Evolutionary conservation across 2,113 vertebrate species (phyloP), one percentile per base, ranked within the genome.

Genomic region (Chaetorhynchus papuensis): DNA sequence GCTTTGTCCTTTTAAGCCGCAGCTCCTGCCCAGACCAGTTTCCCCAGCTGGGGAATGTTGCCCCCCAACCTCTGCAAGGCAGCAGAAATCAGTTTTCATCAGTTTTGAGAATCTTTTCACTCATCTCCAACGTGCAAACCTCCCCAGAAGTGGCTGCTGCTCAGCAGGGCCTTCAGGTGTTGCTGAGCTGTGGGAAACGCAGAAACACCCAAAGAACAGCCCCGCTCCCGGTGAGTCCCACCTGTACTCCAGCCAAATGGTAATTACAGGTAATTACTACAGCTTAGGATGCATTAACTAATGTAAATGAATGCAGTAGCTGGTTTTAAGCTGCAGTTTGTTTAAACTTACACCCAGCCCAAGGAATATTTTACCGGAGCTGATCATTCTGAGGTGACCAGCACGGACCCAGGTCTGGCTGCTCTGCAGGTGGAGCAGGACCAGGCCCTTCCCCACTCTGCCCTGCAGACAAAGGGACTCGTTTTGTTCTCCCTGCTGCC

Each of bases 21-120:
- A 54, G 44, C 53, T 31, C 0, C 54, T 31, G 14, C 26, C 49
- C 26, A 5, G 41, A 23, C 3, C 57, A 1, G 35, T 0, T 0
- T 42, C 41, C 18, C 16, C 11, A 1, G 6, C 0, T 8, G 42
- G 24, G 39, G n/a, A 41, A 1, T 3, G 6, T 3, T 24, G 10
- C 1, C 11, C 23, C 47, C 1, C 1, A 0, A 3, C 7, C 8
- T 4, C 15, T 56, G 41, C 37, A 4, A 18, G 49, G 9, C 41
- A 26, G 30, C 19, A 65, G 5, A 2, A 14, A 47, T 4, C 5
- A 15, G 4, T 31, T 85, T 22, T 3, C 13, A 5, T 1, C 13
- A 19, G 8, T 24, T 50, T 37, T 3, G n/a, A 21, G 76, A 3
- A 5, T 31, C 33, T 41, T 13, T 17, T 5, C 26, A 1, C 6